These are phyloP conservation scores for Podilymbus podiceps DNA, from an alignment of 2,113 vertebrate species.

Conservation along the genomic window DNA sequence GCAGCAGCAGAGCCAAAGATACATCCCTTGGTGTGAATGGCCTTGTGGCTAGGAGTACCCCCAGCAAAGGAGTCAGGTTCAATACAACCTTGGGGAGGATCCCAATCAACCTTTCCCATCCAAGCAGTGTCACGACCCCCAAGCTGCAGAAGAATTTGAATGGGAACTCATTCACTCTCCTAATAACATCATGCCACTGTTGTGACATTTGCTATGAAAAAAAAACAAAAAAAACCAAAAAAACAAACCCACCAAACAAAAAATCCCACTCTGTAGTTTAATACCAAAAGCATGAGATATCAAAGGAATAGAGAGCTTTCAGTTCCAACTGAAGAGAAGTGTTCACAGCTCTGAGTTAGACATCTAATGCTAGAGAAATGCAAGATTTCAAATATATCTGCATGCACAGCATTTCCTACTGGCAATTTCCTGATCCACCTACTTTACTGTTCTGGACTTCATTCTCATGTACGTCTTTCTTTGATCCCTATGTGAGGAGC, in stretches of 20 bases:
- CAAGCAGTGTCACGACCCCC: not conserved
- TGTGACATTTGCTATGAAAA: too few relatives aligned
- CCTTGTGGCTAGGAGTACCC: not conserved
- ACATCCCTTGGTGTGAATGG: not conserved
- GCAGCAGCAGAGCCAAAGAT: not conserved
- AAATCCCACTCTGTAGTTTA: not conserved
- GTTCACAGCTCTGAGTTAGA: not conserved
- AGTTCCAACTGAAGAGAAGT: not conserved
- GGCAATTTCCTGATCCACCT: not conserved
- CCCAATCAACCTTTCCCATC: not conserved
- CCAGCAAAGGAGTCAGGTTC: not conserved
- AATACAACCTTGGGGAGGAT: not conserved
- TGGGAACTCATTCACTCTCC: not conserved
- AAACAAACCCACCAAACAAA: too few relatives aligned
- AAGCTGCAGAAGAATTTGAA: not conserved
- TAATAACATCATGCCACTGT: not conserved
- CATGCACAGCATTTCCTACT: not conserved
- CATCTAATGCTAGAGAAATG: not conserved
- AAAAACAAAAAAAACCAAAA: too few relatives aligned
- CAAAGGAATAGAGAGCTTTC: not conserved
- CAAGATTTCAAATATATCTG: not conserved
- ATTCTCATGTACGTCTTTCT: not conserved
- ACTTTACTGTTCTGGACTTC: not conserved
- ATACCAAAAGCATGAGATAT: not conserved
- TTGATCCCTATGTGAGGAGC: not conserved